Conservation (phyloP, 2,797 vertebrate species). For the Mustela erminea region DNA sequence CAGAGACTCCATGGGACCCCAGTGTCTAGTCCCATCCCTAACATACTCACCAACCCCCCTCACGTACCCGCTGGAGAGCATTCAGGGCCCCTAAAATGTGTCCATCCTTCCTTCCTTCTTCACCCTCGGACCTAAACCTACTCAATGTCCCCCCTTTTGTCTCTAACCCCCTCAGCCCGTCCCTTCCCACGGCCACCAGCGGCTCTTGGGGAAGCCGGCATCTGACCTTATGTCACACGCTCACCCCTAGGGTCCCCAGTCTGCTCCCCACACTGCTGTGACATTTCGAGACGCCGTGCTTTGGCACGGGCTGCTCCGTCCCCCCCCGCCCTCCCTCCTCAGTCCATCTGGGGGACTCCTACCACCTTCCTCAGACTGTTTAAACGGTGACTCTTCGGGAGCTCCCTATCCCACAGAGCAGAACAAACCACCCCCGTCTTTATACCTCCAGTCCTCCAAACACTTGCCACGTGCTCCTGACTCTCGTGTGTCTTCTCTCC, state of each 20-base stretch:
- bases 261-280: not conserved
- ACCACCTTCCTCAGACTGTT: not conserved
- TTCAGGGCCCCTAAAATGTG: not conserved
- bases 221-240: not conserved
- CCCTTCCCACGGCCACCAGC: not conserved
- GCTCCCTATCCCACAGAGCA: not conserved
- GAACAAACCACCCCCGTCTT: not conserved
- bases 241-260: fast-evolving
- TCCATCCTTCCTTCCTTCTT: not conserved
- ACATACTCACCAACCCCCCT: not conserved
- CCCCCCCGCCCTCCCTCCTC: not conserved
- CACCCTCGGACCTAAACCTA: not conserved
- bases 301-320: fast-evolving
- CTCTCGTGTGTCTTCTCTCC: too few species aligned
- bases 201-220: not conserved
- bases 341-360: not conserved
- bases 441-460: not conserved
- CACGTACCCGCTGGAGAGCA: not conserved
- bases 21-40: not conserved
- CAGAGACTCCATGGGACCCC: not conserved
- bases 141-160: not conserved
- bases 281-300: fast-evolving
- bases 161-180: too few species aligned
- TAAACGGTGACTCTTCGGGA: not conserved
- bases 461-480: not conserved